A percentile compares a stretch with the other conserved stretches of the same genome.
Evolutionary conservation across 2,113 vertebrate species (phyloP).

Genomic region (Himantopus leucocephalus): DNA sequence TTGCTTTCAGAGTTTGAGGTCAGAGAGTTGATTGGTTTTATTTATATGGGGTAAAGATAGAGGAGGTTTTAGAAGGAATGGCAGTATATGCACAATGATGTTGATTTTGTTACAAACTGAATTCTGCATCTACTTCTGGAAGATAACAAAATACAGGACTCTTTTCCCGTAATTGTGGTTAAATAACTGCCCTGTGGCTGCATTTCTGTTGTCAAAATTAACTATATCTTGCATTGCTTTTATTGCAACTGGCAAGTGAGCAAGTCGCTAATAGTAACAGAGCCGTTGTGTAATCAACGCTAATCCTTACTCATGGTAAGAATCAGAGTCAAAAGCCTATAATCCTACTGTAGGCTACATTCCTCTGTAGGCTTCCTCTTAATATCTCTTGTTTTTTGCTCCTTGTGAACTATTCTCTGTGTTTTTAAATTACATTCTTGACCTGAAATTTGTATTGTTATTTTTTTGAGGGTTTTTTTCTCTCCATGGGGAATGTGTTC

Average conservation of each 20-base stretch:
- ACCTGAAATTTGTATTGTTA: not conserved
- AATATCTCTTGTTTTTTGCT: not conserved
- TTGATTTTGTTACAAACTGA: not conserved
- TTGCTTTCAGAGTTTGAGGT: not conserved
- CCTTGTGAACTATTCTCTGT: not conserved
- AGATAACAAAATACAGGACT: not conserved
- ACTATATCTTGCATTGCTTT: not conserved
- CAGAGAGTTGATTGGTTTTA: not conserved
- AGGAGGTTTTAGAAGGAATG: not conserved
- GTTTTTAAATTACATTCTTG: not conserved
- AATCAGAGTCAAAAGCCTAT: slow-evolving; percentile 33
- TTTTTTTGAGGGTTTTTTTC: not conserved
- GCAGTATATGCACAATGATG: not conserved
- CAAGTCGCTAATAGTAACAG: slow-evolving; percentile 37
- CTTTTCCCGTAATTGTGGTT: not conserved
- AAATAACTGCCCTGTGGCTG: not conserved
- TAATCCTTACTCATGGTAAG: slow-evolving; percentile 44
- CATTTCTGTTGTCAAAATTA: slow-evolving; percentile 30
- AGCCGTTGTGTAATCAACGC: slow-evolving; percentile 50
- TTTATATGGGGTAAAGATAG: not conserved
- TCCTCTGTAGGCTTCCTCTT: slow-evolving; percentile 3
- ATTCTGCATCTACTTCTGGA: not conserved
- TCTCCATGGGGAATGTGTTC: not conserved
- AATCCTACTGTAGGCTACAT: slow-evolving; percentile 16
- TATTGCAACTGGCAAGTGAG: slow-evolving; percentile 30